These are phyloP conservation scores for Menura novaehollandiae DNA, from an alignment of 2,113 vertebrate species.

Conservation along the genomic window DNA sequence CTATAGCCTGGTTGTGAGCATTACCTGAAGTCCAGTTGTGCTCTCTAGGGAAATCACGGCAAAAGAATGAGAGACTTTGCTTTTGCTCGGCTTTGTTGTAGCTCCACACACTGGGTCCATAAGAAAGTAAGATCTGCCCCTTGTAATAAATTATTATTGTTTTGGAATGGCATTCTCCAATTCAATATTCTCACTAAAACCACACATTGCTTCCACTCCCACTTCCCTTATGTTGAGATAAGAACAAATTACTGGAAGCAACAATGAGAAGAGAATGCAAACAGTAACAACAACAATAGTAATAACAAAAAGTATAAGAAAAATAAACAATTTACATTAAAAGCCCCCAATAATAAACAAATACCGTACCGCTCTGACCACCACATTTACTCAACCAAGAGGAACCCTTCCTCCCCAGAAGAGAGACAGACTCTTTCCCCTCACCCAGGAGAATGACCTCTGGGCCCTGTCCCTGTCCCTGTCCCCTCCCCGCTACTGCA, in stretches of 20 bases:
- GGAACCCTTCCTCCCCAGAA: not conserved
- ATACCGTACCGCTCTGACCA: not conserved
- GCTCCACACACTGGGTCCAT: not conserved
- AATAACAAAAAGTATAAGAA: not conserved
- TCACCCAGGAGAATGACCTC: too few species aligned
- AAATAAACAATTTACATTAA: not conserved
- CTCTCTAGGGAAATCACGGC: not conserved
- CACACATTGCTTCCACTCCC: not conserved
- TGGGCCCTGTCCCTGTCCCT: not conserved
- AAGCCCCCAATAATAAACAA: not conserved
- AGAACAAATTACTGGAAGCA: not conserved
- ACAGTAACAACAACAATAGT: not conserved
- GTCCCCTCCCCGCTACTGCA: not conserved
- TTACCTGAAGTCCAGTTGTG: not conserved
- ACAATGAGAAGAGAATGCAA: not conserved
- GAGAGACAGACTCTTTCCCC: not conserved
- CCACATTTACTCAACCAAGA: not conserved
- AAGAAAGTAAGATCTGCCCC: not conserved
- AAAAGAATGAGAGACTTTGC: not conserved
- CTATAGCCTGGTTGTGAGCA: not conserved
- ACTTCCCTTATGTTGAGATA: rapidly evolving
- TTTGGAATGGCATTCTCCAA: not conserved
- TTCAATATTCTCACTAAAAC: not conserved
- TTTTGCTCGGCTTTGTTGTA: not conserved
- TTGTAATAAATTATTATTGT: not conserved